Percentiles rank a stretch among this genome's conserved stretches.
Conservation (phyloP, 2,113 vertebrate species). For the Synchiropus splendidus region DNA sequence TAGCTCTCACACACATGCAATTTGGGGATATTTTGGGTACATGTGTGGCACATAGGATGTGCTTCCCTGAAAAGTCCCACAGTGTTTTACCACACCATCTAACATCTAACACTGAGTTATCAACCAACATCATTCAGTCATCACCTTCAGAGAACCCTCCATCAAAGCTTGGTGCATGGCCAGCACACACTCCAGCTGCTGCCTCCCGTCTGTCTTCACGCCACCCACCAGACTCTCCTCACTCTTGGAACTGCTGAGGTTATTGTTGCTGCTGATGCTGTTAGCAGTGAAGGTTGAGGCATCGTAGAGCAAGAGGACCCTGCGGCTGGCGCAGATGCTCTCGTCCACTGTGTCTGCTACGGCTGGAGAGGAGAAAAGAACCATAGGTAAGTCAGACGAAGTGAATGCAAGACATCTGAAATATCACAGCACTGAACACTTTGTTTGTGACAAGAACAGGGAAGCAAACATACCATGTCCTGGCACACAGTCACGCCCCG, state of each 20-base stretch:
- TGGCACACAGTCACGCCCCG: conserved; percentile 75
- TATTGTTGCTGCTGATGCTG: conserved; percentile 22
- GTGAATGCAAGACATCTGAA: too few relatives aligned
- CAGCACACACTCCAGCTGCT: conserved; percentile 64
- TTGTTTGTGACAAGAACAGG: too few relatives aligned
- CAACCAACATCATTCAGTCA: not conserved
- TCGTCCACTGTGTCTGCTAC: conserved; percentile 70
- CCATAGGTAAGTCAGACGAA: too few relatives aligned
- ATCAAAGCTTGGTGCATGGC: conserved; percentile 72
- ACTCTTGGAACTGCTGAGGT: conserved; percentile 24
- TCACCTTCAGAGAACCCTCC: conserved; percentile 64
- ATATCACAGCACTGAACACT: too few relatives aligned
- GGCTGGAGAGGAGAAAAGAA: conserved; percentile 46
- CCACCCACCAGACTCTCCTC: not conserved
- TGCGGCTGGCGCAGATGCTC: conserved; percentile 70
- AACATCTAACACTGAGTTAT: too few relatives aligned
- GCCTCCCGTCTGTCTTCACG: conserved; percentile 24
- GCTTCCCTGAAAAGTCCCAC: too few relatives aligned
- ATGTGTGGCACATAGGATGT: too few relatives aligned
- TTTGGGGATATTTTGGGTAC: too few relatives aligned
- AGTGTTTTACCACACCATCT: too few relatives aligned
- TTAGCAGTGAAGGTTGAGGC: conserved; percentile 45
- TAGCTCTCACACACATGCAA: too few relatives aligned
- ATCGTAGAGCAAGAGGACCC: conserved; percentile 72
- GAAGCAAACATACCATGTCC: conserved; percentile 73